phyloP scores from a whole-genome alignment of 1,140 invertebrate genomes.

The Meloidogyne floridensis region DNA sequence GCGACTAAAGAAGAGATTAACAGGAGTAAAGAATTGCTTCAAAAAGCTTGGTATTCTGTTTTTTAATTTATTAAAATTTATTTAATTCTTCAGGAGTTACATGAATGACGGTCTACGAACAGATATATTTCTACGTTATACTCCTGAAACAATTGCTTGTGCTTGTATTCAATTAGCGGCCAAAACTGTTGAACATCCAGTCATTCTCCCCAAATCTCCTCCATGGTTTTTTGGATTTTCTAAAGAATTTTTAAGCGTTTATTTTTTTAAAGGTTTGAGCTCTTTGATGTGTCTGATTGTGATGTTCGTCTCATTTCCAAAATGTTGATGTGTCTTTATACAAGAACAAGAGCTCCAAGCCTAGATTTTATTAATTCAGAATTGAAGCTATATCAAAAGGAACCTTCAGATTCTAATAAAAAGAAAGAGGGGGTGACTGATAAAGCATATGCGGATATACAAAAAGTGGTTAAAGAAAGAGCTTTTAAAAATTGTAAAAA shows the following conservation, averaged over 20 bases:
- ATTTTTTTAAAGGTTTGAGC: too few relatives aligned
- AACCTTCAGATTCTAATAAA: too few relatives aligned
- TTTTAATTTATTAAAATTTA: constrained; percentile 8
- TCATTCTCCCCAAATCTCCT: constrained; percentile 51
- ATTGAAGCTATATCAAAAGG: too few relatives aligned
- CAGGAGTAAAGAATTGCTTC: constrained; percentile 46
- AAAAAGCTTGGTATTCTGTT: constrained; percentile 54
- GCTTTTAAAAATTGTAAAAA: constrained; percentile 49
- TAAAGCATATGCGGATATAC: background rate
- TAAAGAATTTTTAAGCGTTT: background rate
- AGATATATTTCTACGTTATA: constrained; percentile 91
- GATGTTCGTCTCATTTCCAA: too few relatives aligned
- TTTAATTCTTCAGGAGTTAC: constrained; percentile 31
- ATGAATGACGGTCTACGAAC: constrained; percentile 83
- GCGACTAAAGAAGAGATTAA: background rate
- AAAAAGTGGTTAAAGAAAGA: constrained; percentile 28
- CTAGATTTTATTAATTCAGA: too few relatives aligned
- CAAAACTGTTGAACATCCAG: constrained; percentile 53
- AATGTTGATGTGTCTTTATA: too few relatives aligned
- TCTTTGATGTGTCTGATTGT: too few relatives aligned
- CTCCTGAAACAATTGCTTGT: constrained; percentile 95
- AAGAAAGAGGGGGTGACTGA: too few relatives aligned
- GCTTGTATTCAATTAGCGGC: constrained; percentile 86
- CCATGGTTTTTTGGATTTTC: constrained; percentile 39
- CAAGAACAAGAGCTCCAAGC: too few relatives aligned